Evolutionary conservation across 2,113 vertebrate genomes (phyloP).

Genomic region (Naja naja): DNA sequence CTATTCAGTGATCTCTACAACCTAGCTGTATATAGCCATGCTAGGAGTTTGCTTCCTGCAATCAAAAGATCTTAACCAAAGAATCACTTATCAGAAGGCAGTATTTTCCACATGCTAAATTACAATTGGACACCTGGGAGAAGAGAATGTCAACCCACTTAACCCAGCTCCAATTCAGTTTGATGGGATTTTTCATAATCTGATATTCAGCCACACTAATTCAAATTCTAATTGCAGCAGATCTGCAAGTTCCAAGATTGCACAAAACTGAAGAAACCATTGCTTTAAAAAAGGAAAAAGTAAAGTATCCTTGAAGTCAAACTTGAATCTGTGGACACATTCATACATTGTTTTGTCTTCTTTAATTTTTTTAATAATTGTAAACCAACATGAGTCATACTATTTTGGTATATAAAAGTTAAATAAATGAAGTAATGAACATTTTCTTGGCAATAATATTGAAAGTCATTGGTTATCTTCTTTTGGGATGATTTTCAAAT

Average conservation of each 20-base stretch:
- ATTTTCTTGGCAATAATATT: background rate
- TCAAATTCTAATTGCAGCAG: background rate
- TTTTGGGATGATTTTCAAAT: background rate
- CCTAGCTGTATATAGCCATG: background rate
- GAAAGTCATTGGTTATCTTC: background rate
- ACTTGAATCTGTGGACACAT: background rate
- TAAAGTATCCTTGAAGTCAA: background rate
- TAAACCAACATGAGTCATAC: background rate
- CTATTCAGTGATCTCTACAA: background rate
- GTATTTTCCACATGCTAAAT: background rate
- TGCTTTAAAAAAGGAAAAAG: background rate
- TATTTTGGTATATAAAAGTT: background rate
- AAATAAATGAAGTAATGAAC: background rate
- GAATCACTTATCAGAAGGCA: background rate
- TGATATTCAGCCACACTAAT: background rate
- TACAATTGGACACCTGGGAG: background rate
- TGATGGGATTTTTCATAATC: background rate
- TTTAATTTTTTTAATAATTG: background rate
- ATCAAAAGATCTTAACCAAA: background rate
- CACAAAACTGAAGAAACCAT: background rate
- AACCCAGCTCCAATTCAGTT: background rate
- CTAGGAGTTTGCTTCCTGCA: background rate
- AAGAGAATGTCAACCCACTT: background rate
- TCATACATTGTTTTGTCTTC: background rate
- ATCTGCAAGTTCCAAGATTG: background rate